Evolutionary conservation across 2,113 vertebrate species (phyloP), one percentile per base, ranked within the genome.

Genomic region (Rana temporaria): DNA sequence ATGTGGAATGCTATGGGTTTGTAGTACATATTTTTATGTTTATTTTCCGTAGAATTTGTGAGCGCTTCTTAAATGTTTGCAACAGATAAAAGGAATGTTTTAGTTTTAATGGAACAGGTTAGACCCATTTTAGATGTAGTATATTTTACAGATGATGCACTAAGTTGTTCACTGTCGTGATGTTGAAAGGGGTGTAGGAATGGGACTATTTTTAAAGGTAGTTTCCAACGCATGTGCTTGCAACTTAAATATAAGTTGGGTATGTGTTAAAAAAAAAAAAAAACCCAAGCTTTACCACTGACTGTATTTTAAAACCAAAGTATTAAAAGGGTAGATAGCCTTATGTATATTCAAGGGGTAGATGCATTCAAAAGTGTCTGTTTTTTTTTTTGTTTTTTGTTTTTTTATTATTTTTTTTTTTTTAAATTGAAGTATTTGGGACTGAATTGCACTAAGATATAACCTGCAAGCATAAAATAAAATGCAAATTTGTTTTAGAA

Each of bases 361-460:
- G 93, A 91, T 94, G 91, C 93, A 95, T 95, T 96, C 86, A 90
- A 90, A 87, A 93, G 94, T 92, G 90, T 94, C 88, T 94, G 90
- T 85, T 88, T 88, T 86, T 84, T 78, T 86, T 81, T 85, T 83
- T 85, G 81, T 79, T 72, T 79, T 80, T 85, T 79, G 84, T 85
- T 82, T 82, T 85, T 84, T 85, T 82, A 80, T 85, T 84, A 86
- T 67, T 79, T 72, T 84, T 85, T 86, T 82, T 82, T 85, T 85
- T 84, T 88, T 87, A 91, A 95, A 91, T 91, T 92, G 90, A 96
- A 92, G 89, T 95, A 92, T 95, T 95, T 92, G 93, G 94, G 93
- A 95, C 93, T 96, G 93, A 97, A 96, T 96, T 96, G 95, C 96
- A 98, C 95, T 96, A 96, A 95, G 92, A 94, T 94, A 91, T 95